A percentile compares a stretch with the other conserved stretches of the same genome.
These are phyloP conservation scores for Pagrus major DNA, from an alignment of 2,113 vertebrate genomes.

Conservation along the genomic window DNA sequence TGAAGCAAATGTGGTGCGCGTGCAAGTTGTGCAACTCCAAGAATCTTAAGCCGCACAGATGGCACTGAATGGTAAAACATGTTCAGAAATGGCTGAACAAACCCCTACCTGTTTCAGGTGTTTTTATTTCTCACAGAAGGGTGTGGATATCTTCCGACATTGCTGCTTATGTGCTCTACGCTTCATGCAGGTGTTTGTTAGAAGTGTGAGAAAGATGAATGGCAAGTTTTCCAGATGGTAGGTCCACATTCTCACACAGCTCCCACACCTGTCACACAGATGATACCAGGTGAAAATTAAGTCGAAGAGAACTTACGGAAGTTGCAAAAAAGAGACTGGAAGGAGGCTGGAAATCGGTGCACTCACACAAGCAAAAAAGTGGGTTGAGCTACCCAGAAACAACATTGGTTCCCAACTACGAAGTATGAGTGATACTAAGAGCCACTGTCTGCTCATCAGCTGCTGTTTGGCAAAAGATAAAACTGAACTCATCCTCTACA, in stretches of 20 bases:
- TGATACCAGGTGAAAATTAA: not conserved
- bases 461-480: too few relatives aligned
- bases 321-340: too few relatives aligned
- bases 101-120: not conserved
- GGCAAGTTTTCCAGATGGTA: not conserved
- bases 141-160: not conserved
- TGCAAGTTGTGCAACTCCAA: not conserved
- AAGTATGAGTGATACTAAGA: too few relatives aligned
- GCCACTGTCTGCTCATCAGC: too few relatives aligned
- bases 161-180: not conserved
- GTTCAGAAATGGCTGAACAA: not conserved
- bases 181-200: conserved; percentile 1
- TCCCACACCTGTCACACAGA: too few relatives aligned
- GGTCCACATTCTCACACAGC: not conserved
- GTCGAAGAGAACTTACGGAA: not conserved
- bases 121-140: not conserved
- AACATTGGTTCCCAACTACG: too few relatives aligned
- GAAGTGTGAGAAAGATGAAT: not conserved
- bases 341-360: not conserved
- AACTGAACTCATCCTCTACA: too few relatives aligned
- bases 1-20: not conserved
- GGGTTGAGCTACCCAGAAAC: too few relatives aligned
- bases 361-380: not conserved
- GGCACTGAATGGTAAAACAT: conserved; percentile 4
- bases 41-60: conserved; percentile 27